Evolutionary conservation across 2,888 invertebrate species (phyloP).

Genomic region (Saturnia pavonia): DNA sequence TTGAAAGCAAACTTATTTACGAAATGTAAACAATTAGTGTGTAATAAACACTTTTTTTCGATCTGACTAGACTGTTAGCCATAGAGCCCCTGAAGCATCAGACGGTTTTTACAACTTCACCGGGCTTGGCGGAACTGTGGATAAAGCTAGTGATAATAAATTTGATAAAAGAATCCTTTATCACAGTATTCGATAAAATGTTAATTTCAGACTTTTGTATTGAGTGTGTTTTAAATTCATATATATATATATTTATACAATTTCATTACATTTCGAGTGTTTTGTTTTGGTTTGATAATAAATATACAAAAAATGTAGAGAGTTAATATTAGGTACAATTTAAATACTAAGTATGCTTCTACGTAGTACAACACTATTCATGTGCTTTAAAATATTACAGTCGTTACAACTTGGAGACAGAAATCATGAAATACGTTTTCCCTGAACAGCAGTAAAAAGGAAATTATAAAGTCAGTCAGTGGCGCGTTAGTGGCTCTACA

Average conservation of each 20-base stretch:
- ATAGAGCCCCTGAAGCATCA: no score
- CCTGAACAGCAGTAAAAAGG: slow-evolving; percentile 24
- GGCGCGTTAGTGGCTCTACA: slow-evolving; percentile 18
- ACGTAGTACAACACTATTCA: slow-evolving; percentile 16
- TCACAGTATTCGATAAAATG: no score
- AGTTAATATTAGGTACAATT: background rate
- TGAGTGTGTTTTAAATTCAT: background rate
- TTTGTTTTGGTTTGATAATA: background rate
- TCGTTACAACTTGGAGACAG: slow-evolving; percentile 23
- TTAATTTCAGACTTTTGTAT: no score
- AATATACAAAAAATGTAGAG: background rate
- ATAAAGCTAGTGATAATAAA: no score
- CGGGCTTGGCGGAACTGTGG: no score
- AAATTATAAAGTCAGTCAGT: slow-evolving; percentile 24
- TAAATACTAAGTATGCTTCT: slow-evolving; percentile 14
- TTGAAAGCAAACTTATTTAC: no score
- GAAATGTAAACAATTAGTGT: no score
- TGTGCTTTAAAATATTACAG: slow-evolving; percentile 23
- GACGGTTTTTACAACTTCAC: no score
- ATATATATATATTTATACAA: background rate
- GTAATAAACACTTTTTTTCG: no score
- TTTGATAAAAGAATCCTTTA: no score
- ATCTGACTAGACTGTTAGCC: no score
- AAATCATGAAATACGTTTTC: slow-evolving; percentile 26
- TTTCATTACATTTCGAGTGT: no score